Evolutionary conservation across 2,797 vertebrate genomes (phyloP).

Genomic region (Cyclura pinguis): DNA sequence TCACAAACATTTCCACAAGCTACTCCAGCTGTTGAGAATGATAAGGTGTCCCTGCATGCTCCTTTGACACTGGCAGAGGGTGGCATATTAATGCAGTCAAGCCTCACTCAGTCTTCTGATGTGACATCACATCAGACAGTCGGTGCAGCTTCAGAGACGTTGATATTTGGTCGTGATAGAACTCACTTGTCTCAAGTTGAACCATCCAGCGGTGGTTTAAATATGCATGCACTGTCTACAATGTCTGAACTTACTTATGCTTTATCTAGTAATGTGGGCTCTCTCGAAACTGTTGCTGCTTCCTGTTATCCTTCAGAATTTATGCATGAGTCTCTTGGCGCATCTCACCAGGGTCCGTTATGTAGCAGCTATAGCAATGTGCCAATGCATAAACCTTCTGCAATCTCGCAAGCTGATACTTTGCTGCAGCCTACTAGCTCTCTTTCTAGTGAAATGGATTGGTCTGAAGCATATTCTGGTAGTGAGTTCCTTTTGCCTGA

Average conservation of each 20-base stretch:
- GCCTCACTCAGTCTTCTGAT: constrained; percentile 82
- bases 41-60: constrained; percentile 83
- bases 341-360: constrained; percentile 76
- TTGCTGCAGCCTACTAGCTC: constrained; percentile 82
- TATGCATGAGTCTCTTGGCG: constrained; percentile 76
- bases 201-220: constrained; percentile 81
- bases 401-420: constrained; percentile 74
- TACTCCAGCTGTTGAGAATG: constrained; percentile 79
- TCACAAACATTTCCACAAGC: constrained; percentile 82
- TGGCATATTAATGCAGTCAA: constrained; percentile 79
- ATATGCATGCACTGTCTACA: constrained; percentile 84
- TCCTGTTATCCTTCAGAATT: constrained; percentile 75
- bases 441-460: constrained; percentile 81
- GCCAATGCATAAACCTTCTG: constrained; percentile 74
- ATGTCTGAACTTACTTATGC: constrained; percentile 78
- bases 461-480: constrained; percentile 81
- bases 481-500: constrained; percentile 81
- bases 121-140: constrained; percentile 80
- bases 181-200: constrained; percentile 81
- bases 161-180: constrained; percentile 84
- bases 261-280: constrained; percentile 81
- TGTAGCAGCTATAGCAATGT: constrained; percentile 76
- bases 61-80: constrained; percentile 82
- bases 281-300: constrained; percentile 80
- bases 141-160: constrained; percentile 80